phyloP scores from a whole-genome alignment of 1,140 invertebrate species.

The Daktulosphaira vitifoliae region DNA sequence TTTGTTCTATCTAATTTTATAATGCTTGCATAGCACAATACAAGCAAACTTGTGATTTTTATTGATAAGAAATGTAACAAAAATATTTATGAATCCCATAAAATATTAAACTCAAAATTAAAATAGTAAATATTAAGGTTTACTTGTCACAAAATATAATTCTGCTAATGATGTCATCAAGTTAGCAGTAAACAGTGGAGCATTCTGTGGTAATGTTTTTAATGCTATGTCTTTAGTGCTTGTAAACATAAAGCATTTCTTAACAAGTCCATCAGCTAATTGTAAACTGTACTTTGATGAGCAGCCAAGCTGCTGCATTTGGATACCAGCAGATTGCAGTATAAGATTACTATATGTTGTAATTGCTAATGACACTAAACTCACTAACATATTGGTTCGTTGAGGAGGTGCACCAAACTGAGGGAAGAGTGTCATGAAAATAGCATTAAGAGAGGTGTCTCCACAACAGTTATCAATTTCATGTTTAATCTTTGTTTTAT shows the following conservation, averaged over 20 bases:
- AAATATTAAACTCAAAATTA: neutral
- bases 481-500: constrained; percentile 24
- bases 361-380: constrained; percentile 67
- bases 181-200: constrained; percentile 69
- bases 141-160: constrained; percentile 50
- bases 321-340: constrained; percentile 63
- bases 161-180: constrained; percentile 72
- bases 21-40: too few relatives aligned
- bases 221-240: constrained; percentile 56
- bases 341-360: constrained; percentile 62
- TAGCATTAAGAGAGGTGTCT: constrained; percentile 65
- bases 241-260: constrained; percentile 66
- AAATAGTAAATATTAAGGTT: neutral
- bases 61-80: neutral
- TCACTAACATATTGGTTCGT: constrained; percentile 61
- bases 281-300: constrained; percentile 51
- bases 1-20: too few relatives aligned
- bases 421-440: constrained; percentile 68
- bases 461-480: constrained; percentile 45
- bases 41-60: too few relatives aligned
- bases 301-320: constrained; percentile 72
- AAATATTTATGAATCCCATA: neutral
- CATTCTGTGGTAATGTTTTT: constrained; percentile 56
- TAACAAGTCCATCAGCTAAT: constrained; percentile 63
- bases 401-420: constrained; percentile 50